Evolutionary conservation across 2,888 invertebrate genomes (phyloP).

Genomic region (Euplexia lucipara): DNA sequence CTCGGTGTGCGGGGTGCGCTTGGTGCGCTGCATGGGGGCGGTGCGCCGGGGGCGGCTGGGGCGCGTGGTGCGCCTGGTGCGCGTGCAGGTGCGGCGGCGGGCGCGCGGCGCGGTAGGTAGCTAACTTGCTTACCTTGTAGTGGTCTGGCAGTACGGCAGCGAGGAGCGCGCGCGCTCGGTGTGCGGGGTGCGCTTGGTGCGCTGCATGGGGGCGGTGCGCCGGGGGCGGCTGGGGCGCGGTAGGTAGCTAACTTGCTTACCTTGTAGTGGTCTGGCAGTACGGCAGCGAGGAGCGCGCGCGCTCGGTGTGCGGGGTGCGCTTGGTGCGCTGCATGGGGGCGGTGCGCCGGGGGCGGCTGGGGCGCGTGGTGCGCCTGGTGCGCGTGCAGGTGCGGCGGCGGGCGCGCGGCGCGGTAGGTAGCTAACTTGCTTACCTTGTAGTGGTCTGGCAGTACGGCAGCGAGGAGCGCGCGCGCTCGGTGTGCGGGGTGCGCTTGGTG

Average conservation of each 20-base stretch:
- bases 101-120: constrained; percentile 89
- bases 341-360: constrained; percentile 78
- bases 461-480: constrained; percentile 68
- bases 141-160: constrained; percentile 42
- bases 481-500: constrained; percentile 22
- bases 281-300: constrained; percentile 38
- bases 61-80: constrained; percentile 82
- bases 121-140: constrained; percentile 41
- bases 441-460: constrained; percentile 40
- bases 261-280: constrained; percentile 47
- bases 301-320: constrained; percentile 66
- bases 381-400: too few relatives aligned
- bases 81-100: too few relatives aligned
- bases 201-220: constrained; percentile 23
- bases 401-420: constrained; percentile 89
- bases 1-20: constrained; percentile 66
- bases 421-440: constrained; percentile 43
- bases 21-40: constrained; percentile 9
- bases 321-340: constrained; percentile 7
- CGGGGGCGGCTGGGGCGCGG: constrained; percentile 78
- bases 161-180: constrained; percentile 68
- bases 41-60: constrained; percentile 78
- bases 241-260: constrained; percentile 11
- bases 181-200: constrained; percentile 19
- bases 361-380: constrained; percentile 81